Evolutionary conservation across 1,140 invertebrate species (phyloP).

Genomic region (Zaprionus kolodkinae): DNA sequence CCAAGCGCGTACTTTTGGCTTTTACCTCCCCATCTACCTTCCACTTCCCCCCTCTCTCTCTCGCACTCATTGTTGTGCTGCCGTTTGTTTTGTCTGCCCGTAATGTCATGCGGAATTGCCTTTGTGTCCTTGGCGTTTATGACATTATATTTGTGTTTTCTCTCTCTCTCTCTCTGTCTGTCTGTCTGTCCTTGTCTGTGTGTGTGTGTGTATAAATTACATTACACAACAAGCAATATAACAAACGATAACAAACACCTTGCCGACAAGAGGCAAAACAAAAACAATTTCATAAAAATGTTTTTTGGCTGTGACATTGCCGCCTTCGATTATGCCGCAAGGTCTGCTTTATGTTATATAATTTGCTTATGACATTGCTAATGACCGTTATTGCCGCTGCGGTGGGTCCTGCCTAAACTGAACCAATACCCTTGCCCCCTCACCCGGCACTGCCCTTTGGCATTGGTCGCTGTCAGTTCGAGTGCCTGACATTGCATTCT

Average conservation of each 20-base stretch:
- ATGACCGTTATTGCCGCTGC: conserved; percentile 37
- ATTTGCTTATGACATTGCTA: conserved; percentile 48
- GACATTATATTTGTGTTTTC: conserved; percentile 77
- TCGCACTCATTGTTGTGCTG: conserved; percentile 35
- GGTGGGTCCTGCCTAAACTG: background rate
- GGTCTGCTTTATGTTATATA: conserved; percentile 50
- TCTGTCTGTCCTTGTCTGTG: conserved; percentile 17
- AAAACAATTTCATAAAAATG: conserved; percentile 75
- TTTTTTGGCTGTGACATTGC: conserved; percentile 20
- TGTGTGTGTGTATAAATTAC: conserved; percentile 72
- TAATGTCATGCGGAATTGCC: conserved; percentile 79
- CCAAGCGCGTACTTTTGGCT: conserved; percentile 78
- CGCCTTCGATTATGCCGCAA: conserved; percentile 50
- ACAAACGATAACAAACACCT: conserved; percentile 83
- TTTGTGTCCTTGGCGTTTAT: conserved; percentile 82
- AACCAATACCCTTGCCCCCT: background rate
- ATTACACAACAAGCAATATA: conserved; percentile 82
- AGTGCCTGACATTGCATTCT: conserved; percentile 40
- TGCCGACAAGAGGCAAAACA: conserved; percentile 39
- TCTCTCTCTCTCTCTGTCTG: conserved; percentile 1
- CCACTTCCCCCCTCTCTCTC: background rate
- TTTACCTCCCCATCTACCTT: conserved; percentile 37
- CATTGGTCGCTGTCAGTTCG: conserved; percentile 25
- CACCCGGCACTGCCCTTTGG: background rate
- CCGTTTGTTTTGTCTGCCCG: conserved; percentile 75